Evolutionary conservation across 92 coral and sea anemone species (phyloP), one percentile per base, ranked within the genome.

Genomic region (Porites evermanni): DNA sequence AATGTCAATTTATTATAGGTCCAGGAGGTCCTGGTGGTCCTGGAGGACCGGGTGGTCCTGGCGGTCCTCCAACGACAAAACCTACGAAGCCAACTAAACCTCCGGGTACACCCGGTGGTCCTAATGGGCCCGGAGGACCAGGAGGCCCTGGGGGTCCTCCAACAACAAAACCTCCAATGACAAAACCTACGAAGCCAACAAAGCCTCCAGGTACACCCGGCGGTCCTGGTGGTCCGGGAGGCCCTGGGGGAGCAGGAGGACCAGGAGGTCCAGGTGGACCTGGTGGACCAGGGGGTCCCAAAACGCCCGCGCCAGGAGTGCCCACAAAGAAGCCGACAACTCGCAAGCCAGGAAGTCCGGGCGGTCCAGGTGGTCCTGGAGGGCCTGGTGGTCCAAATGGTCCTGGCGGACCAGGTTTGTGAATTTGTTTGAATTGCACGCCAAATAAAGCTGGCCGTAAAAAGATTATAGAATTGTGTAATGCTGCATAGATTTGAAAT

Each of bases 231-330:
- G 94, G 93, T 11, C 94, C 96, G 6, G 89, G 90, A 12, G 95
- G 93, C 1, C 97, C 97, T 1, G 98, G 98, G 8, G 91, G 95
- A 0, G 89, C 94, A 5, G 92, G 92, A 24, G 96, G 93, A 0
- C 98, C 96, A 18, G 95, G 94, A 2, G 95, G 98, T 1, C 95
- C 98, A 5, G 94, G 94, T 61, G 98, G 98, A 0, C 96, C 98
- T 3, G 98, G 98, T 63, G 98, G 98, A 4, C 98, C 98, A 17
- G 91, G 89, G 13, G 95, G 95, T 0, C 92, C 89, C 9, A 89
- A 89, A 14, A 91, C 91, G 21, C 86, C 89, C 19, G 84, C 84
- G 54, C 98, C 98, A 6, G 94, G 98, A 24, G 95, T 92, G 7
- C 94, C 98, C 10, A 88, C 90, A 0, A 83, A 83, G 17, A 70